Conservation (phyloP, 1,140 invertebrate genomes). For the Sycophila sp. region DNA sequence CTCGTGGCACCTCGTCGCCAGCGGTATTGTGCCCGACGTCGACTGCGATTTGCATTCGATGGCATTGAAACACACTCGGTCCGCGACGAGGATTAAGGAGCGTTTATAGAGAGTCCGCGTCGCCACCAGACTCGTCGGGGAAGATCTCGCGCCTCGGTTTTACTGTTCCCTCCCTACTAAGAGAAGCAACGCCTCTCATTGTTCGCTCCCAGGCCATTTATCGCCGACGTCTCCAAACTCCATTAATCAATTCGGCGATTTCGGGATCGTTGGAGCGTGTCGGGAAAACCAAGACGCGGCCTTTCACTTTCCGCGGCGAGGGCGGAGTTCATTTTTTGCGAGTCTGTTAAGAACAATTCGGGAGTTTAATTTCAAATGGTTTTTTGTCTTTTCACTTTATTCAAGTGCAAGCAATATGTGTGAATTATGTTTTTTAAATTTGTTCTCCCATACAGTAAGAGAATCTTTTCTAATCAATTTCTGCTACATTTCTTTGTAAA, state of each 20-base stretch:
- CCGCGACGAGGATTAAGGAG: too few species aligned
- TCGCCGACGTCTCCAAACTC: not conserved
- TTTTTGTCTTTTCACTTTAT: too few species aligned
- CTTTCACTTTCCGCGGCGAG: not conserved
- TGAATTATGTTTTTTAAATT: too few species aligned
- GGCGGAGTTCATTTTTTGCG: too few species aligned
- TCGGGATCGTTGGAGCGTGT: not conserved
- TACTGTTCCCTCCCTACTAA: not conserved
- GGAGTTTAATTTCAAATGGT: too few species aligned
- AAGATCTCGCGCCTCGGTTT: slow-evolving; percentile 1
- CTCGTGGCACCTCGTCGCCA: too few species aligned
- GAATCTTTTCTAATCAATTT: too few species aligned
- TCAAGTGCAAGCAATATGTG: too few species aligned
- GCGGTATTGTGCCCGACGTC: too few species aligned
- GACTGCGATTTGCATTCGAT: slow-evolving; percentile 13
- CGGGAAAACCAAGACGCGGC: not conserved
- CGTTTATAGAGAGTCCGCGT: not conserved
- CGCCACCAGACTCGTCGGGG: not conserved
- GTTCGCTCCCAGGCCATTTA: not conserved
- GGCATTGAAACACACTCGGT: not conserved
- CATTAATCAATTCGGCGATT: slow-evolving; percentile 23
- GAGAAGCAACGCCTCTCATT: not conserved
- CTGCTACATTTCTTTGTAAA: too few species aligned
- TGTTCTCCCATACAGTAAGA: too few species aligned
- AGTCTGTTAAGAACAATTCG: too few species aligned